These are phyloP conservation scores for Limenitis camilla DNA, from an alignment of 2,888 invertebrate species.

Conservation along the genomic window DNA sequence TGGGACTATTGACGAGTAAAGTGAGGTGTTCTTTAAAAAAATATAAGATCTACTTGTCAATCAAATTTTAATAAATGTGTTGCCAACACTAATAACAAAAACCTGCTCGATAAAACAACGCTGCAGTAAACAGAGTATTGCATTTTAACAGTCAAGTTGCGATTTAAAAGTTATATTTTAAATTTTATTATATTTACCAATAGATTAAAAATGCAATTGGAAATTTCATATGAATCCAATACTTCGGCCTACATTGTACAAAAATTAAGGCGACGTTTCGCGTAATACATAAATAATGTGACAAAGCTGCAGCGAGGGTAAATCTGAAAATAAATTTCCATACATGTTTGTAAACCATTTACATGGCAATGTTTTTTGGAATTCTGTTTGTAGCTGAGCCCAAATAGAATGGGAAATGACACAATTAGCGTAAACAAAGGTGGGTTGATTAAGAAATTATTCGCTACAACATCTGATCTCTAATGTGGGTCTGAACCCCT, in stretches of 20 bases:
- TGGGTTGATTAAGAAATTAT: constrained; percentile 60
- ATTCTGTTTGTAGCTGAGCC: constrained; percentile 39
- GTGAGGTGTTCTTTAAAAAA: too few species aligned
- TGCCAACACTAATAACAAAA: too few species aligned
- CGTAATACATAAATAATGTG: constrained; percentile 16
- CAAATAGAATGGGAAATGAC: constrained; percentile 56
- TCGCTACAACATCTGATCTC: constrained; percentile 36
- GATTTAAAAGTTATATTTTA: background rate
- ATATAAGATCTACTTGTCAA: too few species aligned
- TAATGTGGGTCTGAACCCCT: constrained; percentile 30
- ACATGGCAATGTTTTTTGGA: constrained; percentile 28
- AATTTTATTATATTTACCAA: background rate
- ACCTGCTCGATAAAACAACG: too few species aligned
- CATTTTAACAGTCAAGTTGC: too few species aligned
- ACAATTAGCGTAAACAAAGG: constrained; percentile 60
- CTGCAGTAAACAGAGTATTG: too few species aligned
- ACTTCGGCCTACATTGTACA: constrained; percentile 10
- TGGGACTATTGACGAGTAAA: too few species aligned
- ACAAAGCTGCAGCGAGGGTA: constrained; percentile 16
- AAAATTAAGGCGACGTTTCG: constrained; percentile 11
- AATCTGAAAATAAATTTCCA: constrained; percentile 26
- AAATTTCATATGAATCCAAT: constrained; percentile 9
- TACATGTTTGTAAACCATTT: constrained; percentile 30
- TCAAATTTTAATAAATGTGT: too few species aligned
- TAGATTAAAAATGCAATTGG: constrained; percentile 7